Evolutionary conservation across 2,113 vertebrate species (phyloP), one percentile per base, ranked within the genome.

Genomic region (Motacilla alba): DNA sequence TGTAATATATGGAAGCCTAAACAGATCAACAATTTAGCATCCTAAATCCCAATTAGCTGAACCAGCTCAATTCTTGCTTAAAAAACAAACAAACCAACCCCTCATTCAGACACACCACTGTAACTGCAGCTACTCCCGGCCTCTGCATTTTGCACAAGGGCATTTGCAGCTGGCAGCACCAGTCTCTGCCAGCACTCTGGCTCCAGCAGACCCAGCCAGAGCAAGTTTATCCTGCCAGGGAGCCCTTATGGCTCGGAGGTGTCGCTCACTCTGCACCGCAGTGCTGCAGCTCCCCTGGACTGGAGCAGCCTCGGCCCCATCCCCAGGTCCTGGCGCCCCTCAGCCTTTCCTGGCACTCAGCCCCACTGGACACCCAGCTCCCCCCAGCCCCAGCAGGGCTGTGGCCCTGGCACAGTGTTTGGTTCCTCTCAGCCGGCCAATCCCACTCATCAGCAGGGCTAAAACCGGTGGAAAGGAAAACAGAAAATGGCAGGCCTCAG

Each of bases 191-290:
- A 12, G 82, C 69, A 35, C 47, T 10, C 8, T 0, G 0, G 67
- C 56, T 75, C 52, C 16, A 0, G 44, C 50, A 89, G 26, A 66
- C 13, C 15, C 60, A 15, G 16, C 2, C 1, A 0, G 23, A 70
- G 33, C 10, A 26, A 16, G 22, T 10, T 59, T 82, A 39, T 62
- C 46, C 47, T 66, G 56, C 50, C 1, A 0, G 20, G 47, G 35
- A 59, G 3, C 35, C 10, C 4, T 4, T 9, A 2, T 5, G 46
- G 26, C 60, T 35, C 22, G 1, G 22, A n/a, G 28, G 44, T 23
- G 43, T 11, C 60, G 3, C 39, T 52, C 39, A 0, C 47, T 24
- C 39, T 46, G 28, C 3, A 1, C n/a, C 0, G 0, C 59, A 23
- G 63, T 7, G 69, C 68, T 3, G 1, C 78, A 20, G 63, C 62